Evolutionary conservation across 2,113 vertebrate genomes (phyloP).

Genomic region (Archilochus colubris): DNA sequence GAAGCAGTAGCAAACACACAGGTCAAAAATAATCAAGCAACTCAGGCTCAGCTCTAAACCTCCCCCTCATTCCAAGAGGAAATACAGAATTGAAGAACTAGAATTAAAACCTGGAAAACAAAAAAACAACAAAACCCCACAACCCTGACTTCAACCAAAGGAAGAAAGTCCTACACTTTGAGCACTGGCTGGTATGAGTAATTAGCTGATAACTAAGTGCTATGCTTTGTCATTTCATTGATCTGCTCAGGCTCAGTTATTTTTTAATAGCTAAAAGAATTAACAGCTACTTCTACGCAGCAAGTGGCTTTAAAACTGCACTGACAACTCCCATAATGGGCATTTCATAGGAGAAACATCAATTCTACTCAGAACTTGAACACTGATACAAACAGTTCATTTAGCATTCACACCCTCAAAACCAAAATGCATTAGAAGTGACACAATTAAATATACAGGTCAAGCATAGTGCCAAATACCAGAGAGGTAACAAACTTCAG

Average conservation of each 20-base stretch:
- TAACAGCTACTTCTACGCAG: not conserved
- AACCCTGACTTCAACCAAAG: not conserved
- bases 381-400: no score
- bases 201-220: constrained; percentile 29
- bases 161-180: not conserved
- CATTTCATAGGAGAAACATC: not conserved
- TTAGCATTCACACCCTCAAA: not conserved
- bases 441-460: not conserved
- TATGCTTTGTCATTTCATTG: not conserved
- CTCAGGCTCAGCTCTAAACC: not conserved
- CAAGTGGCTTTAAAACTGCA: not conserved
- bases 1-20: not conserved
- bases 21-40: not conserved
- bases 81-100: not conserved
- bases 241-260: not conserved
- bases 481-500: not conserved
- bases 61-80: not conserved
- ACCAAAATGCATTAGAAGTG: rapidly evolving
- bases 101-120: not conserved
- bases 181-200: not conserved
- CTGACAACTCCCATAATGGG: not conserved
- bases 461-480: not conserved
- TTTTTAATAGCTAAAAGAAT: constrained; percentile 15
- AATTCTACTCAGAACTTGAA: not conserved
- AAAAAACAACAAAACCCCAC: no score